A percentile compares a stretch with the other conserved stretches of the same genome.
Evolutionary conservation across 2,888 invertebrate species (phyloP).

Genomic region (Eilema caniola): DNA sequence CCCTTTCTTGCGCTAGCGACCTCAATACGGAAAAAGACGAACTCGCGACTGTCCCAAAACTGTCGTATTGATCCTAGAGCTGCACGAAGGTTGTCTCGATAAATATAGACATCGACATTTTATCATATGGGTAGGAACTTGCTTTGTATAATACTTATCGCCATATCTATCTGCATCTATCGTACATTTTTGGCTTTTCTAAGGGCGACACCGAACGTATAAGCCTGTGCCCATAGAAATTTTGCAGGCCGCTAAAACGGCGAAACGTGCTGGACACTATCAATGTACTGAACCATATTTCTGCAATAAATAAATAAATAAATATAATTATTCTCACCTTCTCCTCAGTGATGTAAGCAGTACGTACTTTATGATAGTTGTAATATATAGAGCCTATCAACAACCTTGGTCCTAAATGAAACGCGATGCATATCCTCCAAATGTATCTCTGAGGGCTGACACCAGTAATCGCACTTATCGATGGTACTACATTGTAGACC

Average conservation of each 20-base stretch:
- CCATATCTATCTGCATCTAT: no score
- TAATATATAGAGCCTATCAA: constrained; percentile 95
- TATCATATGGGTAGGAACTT: neutral
- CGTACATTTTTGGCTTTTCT: no score
- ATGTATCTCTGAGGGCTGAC: constrained; percentile 96
- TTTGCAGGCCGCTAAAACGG: no score
- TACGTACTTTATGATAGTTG: constrained; percentile 92
- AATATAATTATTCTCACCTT: constrained; percentile 59
- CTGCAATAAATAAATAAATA: no score
- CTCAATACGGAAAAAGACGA: neutral
- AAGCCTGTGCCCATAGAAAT: no score
- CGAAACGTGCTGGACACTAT: no score
- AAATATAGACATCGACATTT: constrained; percentile 3
- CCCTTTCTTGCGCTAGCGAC: neutral
- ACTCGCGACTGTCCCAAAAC: neutral
- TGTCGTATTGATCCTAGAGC: neutral
- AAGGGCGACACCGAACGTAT: no score
- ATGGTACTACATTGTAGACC: constrained; percentile 98
- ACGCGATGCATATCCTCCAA: constrained; percentile 96
- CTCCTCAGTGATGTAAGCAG: constrained; percentile 86
- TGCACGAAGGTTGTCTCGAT: constrained; percentile 4
- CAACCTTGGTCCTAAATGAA: constrained; percentile 96
- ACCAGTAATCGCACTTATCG: constrained; percentile 98
- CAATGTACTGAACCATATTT: no score
- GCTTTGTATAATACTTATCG: neutral